A percentile compares a stretch with the other conserved stretches of the same genome.
phyloP scores from a whole-genome alignment of 2,113 vertebrate genomes.

The Thamnophis sirtalis region DNA sequence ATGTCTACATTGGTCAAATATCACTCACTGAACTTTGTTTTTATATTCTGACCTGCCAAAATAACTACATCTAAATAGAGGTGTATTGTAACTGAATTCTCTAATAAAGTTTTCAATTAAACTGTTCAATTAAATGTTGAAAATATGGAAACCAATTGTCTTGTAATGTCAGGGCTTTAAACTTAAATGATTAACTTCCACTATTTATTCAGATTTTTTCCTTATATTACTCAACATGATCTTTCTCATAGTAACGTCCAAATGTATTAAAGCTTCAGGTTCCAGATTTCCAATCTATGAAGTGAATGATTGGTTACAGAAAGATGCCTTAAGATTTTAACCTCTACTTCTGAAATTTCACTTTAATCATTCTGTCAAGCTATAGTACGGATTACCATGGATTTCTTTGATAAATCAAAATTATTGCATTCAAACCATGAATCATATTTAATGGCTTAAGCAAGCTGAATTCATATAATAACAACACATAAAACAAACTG shows the following conservation, averaged over 20 bases:
- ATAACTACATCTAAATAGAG: background rate
- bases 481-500: background rate
- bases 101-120: background rate
- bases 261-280: background rate
- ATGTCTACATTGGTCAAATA: background rate
- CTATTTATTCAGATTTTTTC: background rate
- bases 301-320: background rate
- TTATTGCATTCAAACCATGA: background rate
- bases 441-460: background rate
- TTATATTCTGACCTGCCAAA: background rate
- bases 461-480: background rate
- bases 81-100: background rate
- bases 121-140: background rate
- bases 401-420: background rate
- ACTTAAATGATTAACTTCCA: background rate
- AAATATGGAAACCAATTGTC: background rate
- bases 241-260: background rate
- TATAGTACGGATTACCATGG: background rate
- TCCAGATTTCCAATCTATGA: background rate
- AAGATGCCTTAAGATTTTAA: background rate
- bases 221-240: background rate
- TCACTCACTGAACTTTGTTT: background rate
- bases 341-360: background rate
- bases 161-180: background rate
- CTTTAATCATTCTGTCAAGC: background rate